Evolutionary conservation across 2,888 invertebrate species (phyloP), one percentile per base, ranked within the genome.

Genomic region (Apamea monoglypha): DNA sequence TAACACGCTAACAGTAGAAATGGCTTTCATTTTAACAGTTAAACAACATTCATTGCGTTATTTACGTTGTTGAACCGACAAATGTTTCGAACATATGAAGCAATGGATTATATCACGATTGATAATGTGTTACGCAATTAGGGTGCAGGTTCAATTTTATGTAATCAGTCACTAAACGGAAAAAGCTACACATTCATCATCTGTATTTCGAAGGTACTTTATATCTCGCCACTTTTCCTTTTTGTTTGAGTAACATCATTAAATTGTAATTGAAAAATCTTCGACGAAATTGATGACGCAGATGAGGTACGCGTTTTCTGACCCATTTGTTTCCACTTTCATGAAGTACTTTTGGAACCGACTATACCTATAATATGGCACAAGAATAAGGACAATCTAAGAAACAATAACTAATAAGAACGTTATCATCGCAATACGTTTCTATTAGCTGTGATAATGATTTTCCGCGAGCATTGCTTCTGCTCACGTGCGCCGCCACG

Each of bases 401-500:
- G 16, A 36, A 73, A 56, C 63, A 50, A 68, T 84, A 78, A 84
- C 50, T 50, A 40, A 59, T 79, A 53, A 44, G 40, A 69, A 63
- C 61, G 67, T n/a, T 32, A 67, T 80, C 70, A 61, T 36, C 18
- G 32, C 21, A 47, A 56, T 63, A 85, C 12, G 47, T 56, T 18
- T 36, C 40, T 29, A 70, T 82, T 86, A 74, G 59, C n/a, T 53
- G 74, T 83, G 74, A 71, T 74, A 78, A 84, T 78, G 67, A 68
- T 87, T 76, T 71, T 56, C 63, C 81, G 81, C 56, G 64, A 70
- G 56, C 71, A 75, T 67, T 70, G 77, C 69, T 77, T n/a, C 29
- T 44, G 3, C 25, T 86, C 88, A 79, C 88, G 88, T 88, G 86
- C n/a, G 63, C 2, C 1, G 59, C 36, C 86, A 82, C 78, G 82